These are phyloP conservation scores for Barnardius zonarius DNA, from an alignment of 2,113 vertebrate species.

Conservation along the genomic window DNA sequence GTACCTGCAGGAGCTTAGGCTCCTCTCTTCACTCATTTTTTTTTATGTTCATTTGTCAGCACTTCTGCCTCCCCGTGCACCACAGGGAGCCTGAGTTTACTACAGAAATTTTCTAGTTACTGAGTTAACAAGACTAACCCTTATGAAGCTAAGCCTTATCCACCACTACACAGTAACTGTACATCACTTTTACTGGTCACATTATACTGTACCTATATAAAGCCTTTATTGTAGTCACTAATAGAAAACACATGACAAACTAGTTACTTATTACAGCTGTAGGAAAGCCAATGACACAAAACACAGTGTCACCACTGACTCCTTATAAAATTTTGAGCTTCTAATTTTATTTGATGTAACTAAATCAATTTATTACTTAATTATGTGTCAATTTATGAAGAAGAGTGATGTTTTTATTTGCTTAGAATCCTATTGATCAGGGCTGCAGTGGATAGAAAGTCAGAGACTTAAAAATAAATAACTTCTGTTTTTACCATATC, in stretches of 20 bases:
- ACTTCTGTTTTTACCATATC: not conserved
- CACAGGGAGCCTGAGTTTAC: not conserved
- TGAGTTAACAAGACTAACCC: not conserved
- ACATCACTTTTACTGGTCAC: constrained; percentile 17
- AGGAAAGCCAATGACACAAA: constrained; percentile 67
- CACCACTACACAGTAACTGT: not conserved
- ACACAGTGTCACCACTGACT: constrained; percentile 36
- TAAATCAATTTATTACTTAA: constrained; percentile 72
- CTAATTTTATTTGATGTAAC: constrained; percentile 60
- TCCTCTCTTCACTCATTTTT: not conserved
- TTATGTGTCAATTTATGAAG: constrained; percentile 66
- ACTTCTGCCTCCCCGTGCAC: not conserved
- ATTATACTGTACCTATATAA: constrained; percentile 30
- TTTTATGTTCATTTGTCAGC: not conserved
- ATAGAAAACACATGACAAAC: constrained; percentile 66
- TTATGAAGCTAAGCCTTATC: not conserved
- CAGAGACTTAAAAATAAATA: not conserved
- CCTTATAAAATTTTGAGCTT: constrained; percentile 44
- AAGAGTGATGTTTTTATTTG: constrained; percentile 26
- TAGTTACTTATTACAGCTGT: constrained; percentile 39
- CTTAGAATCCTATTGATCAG: not conserved
- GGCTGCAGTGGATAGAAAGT: not conserved
- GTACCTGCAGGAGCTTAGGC: not conserved
- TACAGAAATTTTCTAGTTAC: not conserved
- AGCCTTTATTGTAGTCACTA: constrained; percentile 57